Evolutionary conservation across 2,113 vertebrate species (phyloP).

Genomic region (Corythornis madagascariensis): DNA sequence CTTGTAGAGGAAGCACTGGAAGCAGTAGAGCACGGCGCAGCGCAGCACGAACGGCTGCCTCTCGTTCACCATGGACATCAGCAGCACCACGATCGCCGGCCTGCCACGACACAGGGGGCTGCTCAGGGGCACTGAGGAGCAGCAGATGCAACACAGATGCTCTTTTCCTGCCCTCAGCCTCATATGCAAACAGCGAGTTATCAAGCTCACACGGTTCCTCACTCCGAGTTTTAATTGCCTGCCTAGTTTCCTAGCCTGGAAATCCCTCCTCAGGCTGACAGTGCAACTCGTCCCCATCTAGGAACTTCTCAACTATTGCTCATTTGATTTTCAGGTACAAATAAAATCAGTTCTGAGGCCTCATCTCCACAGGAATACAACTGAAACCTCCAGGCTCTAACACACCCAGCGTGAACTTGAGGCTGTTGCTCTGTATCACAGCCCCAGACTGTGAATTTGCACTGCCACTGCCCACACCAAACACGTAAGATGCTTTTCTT

Average conservation of each 20-base stretch:
- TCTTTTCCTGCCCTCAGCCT: not conserved
- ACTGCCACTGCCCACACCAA: not conserved
- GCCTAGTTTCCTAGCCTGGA: not conserved
- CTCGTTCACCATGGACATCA: conserved; percentile 99
- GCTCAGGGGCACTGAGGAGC: too few relatives aligned
- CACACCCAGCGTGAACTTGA: fast-evolving
- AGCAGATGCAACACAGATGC: too few relatives aligned
- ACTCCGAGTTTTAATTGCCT: too few relatives aligned
- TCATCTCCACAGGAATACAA: not conserved
- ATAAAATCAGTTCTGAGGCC: not conserved
- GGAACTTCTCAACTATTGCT: not conserved
- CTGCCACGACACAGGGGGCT: too few relatives aligned
- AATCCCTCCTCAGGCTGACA: not conserved
- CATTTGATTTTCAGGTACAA: not conserved
- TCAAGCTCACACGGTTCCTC: not conserved
- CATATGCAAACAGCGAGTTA: too few relatives aligned
- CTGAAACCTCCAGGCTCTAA: not conserved
- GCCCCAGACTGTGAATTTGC: too few relatives aligned
- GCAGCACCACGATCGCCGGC: conserved; percentile 94
- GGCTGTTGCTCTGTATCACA: fast-evolving
- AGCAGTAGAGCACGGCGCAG: conserved; percentile 97
- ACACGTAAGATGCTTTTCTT: not conserved
- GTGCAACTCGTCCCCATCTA: fast-evolving
- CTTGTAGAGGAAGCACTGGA: conserved; percentile 98
- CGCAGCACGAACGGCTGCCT: conserved; percentile 95